phyloP scores from a whole-genome alignment of 1,140 invertebrate genomes.

The Scaptomyza pallida region DNA sequence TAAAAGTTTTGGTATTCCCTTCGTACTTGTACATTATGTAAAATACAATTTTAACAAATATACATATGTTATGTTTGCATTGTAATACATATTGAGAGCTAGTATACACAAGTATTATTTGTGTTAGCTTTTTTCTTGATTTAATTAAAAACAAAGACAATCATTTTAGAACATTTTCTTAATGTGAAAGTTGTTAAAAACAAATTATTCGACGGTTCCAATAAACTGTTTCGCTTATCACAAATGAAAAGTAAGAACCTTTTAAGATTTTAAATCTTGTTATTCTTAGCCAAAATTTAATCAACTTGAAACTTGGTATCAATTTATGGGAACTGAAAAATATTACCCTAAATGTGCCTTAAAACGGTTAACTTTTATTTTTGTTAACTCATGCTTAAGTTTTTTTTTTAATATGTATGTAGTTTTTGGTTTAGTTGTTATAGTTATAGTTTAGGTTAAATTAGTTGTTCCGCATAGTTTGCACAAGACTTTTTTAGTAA shows the following conservation, averaged over 20 bases:
- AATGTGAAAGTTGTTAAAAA: slow-evolving; percentile 20
- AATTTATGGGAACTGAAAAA: slow-evolving; percentile 1
- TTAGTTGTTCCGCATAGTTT: slow-evolving; percentile 65
- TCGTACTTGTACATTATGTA: slow-evolving; percentile 15
- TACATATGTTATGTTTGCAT: slow-evolving; percentile 3
- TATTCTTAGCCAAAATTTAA: background rate
- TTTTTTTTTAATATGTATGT: slow-evolving; percentile 4
- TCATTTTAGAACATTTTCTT: background rate
- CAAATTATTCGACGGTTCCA: slow-evolving; percentile 11
- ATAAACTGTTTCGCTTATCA: background rate
- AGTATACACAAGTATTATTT: background rate
- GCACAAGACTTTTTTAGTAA: slow-evolving; percentile 46
- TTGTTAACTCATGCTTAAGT: slow-evolving; percentile 2
- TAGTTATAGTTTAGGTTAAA: slow-evolving; percentile 43
- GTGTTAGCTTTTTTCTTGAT: background rate
- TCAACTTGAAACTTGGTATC: background rate
- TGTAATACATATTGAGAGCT: background rate
- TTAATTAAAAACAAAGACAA: background rate
- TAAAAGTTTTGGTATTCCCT: slow-evolving; percentile 23
- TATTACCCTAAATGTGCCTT: slow-evolving; percentile 6
- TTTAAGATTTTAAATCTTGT: no score
- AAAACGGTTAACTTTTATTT: background rate
- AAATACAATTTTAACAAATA: slow-evolving; percentile 33
- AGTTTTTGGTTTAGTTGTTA: slow-evolving; percentile 15
- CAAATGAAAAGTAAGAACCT: background rate